These are phyloP conservation scores for Adela reaumurella DNA, from an alignment of 2,888 invertebrate genomes.

Conservation along the genomic window DNA sequence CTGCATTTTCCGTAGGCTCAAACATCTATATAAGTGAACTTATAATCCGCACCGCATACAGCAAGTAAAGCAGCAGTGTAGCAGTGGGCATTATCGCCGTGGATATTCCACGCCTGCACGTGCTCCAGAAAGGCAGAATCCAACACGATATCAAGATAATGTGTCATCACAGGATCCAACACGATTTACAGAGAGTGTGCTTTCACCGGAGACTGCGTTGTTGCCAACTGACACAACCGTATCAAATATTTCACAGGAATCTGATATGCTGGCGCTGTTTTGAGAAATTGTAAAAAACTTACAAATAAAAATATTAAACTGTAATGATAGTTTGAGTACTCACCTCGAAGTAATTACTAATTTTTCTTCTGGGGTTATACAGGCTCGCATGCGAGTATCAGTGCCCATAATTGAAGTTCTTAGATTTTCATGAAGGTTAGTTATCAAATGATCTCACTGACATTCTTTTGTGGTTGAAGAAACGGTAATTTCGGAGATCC, in stretches of 20 bases:
- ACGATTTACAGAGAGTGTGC: conserved; percentile 15
- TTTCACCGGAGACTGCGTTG: conserved; percentile 16
- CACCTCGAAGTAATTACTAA: conserved; percentile 16
- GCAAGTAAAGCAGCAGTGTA: conserved; percentile 16
- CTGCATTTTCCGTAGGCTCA: conserved; percentile 14
- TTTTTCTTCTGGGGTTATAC: conserved; percentile 15
- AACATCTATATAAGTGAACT: conserved; percentile 15
- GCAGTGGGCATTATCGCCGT: conserved; percentile 15
- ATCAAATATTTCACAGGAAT: conserved; percentile 16
- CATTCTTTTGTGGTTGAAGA: conserved; percentile 17
- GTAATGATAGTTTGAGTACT: conserved; percentile 14
- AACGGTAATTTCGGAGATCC: conserved; percentile 15
- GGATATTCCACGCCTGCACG: no score
- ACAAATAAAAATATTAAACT: conserved; percentile 14
- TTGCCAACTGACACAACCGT: conserved; percentile 18
- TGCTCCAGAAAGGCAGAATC: no score
- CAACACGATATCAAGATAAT: conserved; percentile 16
- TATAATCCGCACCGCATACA: conserved; percentile 11
- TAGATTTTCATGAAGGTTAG: conserved; percentile 14
- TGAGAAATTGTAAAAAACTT: conserved; percentile 15
- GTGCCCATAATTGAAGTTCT: conserved; percentile 14
- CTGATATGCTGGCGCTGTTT: conserved; percentile 18
- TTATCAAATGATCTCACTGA: conserved; percentile 15
- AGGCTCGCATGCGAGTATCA: conserved; percentile 15
- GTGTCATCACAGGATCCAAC: conserved; percentile 16